phyloP scores from a whole-genome alignment of 2,797 vertebrate genomes.

The Acanthis flammea region DNA sequence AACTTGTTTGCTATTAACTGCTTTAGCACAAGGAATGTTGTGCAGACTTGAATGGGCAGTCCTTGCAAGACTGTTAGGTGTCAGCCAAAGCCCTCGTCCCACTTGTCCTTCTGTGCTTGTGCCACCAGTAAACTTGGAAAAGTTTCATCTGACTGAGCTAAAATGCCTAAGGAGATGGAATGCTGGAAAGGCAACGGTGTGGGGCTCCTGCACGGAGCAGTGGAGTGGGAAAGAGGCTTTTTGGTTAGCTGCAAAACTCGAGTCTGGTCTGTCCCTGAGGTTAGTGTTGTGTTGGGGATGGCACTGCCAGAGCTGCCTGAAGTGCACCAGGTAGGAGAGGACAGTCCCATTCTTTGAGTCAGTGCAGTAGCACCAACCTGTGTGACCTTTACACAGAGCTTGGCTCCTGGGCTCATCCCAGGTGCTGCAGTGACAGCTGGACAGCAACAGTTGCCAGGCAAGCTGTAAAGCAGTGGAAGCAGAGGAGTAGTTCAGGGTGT shows the following conservation, averaged over 20 bases:
- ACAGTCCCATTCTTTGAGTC: background rate
- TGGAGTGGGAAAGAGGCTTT: background rate
- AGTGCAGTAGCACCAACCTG: background rate
- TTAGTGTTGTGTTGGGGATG: background rate
- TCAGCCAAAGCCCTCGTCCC: background rate
- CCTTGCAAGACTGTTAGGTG: background rate
- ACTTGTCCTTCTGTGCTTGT: background rate
- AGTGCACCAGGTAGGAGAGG: background rate
- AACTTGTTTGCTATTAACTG: background rate
- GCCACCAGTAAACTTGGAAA: background rate
- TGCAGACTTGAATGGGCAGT: background rate
- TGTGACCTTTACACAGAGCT: background rate
- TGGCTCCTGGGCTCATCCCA: background rate
- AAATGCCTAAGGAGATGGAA: background rate
- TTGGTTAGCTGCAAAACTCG: background rate
- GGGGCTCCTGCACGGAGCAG: accelerated
- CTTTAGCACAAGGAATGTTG: background rate
- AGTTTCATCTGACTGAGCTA: background rate
- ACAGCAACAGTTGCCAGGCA: background rate
- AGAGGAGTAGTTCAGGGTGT: background rate
- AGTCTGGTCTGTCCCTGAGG: background rate
- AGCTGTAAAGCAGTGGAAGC: background rate
- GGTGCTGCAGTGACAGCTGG: background rate
- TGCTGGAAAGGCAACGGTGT: background rate
- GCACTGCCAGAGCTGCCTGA: background rate